These are phyloP conservation scores for Tolmerus cingulatus DNA, from an alignment of 2,888 invertebrate genomes.

Conservation along the genomic window DNA sequence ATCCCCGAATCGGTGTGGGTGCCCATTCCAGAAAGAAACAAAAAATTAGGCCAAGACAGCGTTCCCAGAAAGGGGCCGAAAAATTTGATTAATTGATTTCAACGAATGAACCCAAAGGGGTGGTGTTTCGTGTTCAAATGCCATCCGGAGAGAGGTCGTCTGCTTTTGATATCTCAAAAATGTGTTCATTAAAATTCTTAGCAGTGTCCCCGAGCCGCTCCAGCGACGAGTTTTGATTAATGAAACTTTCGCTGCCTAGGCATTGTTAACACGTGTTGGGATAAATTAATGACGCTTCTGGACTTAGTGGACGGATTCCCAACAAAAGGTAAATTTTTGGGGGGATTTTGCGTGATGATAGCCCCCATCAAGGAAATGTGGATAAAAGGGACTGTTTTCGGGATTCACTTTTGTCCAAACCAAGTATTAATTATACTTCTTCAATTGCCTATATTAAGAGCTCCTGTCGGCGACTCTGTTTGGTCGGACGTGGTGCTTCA, in stretches of 20 bases:
- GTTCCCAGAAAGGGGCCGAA: neutral
- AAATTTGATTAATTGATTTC: constrained; percentile 36
- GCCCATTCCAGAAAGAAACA: neutral
- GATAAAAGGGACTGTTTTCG: neutral
- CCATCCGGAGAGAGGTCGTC: neutral
- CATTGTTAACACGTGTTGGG: constrained; percentile 32
- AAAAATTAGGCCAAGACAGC: neutral
- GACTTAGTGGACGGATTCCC: neutral
- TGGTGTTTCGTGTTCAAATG: constrained; percentile 25
- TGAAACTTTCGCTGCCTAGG: neutral
- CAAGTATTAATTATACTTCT: neutral
- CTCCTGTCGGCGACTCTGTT: neutral
- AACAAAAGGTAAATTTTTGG: constrained; percentile 20
- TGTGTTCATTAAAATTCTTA: constrained; percentile 32
- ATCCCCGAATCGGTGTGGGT: neutral
- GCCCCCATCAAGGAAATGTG: neutral
- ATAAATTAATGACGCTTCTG: constrained; percentile 25
- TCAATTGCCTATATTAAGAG: neutral
- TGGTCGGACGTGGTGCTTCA: neutral
- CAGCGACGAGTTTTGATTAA: constrained; percentile 17
- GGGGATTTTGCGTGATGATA: neutral
- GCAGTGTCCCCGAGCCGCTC: neutral
- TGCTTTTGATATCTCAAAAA: constrained; percentile 35
- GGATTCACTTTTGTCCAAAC: neutral
- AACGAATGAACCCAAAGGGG: constrained; percentile 14